These are phyloP conservation scores for Coccyzus lansbergi DNA, from an alignment of 2,797 vertebrate species.

Conservation along the genomic window DNA sequence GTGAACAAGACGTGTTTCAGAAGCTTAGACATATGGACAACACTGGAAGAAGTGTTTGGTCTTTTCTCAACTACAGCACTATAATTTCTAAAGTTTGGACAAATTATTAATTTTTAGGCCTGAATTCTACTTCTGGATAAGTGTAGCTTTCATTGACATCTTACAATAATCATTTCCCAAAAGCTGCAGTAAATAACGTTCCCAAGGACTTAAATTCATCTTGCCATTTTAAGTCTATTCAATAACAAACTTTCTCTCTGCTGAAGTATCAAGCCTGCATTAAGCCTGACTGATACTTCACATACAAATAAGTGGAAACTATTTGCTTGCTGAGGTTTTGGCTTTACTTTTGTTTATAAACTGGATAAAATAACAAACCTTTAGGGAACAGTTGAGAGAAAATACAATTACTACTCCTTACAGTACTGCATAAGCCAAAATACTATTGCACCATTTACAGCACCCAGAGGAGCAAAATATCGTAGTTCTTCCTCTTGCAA, in stretches of 20 bases:
- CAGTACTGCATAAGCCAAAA: constrained; percentile 32
- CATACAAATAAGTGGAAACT: background rate
- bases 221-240: background rate
- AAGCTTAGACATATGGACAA: background rate
- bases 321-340: constrained; percentile 25
- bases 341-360: constrained; percentile 30
- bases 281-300: constrained; percentile 20
- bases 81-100: background rate
- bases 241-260: background rate
- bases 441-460: constrained; percentile 19
- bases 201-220: background rate
- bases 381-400: background rate
- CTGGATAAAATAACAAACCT: constrained; percentile 21
- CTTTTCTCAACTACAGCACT: background rate
- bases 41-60: background rate
- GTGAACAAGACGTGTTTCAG: background rate
- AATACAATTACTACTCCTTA: constrained; percentile 23
- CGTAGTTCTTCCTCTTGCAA: constrained; percentile 16
- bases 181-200: background rate
- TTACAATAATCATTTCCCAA: background rate
- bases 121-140: background rate
- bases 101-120: background rate
- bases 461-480: constrained; percentile 6
- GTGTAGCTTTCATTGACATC: background rate
- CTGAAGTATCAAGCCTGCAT: constrained; percentile 18